Evolutionary conservation across 2,113 vertebrate species (phyloP).

Genomic region (Hyaena hyaena): DNA sequence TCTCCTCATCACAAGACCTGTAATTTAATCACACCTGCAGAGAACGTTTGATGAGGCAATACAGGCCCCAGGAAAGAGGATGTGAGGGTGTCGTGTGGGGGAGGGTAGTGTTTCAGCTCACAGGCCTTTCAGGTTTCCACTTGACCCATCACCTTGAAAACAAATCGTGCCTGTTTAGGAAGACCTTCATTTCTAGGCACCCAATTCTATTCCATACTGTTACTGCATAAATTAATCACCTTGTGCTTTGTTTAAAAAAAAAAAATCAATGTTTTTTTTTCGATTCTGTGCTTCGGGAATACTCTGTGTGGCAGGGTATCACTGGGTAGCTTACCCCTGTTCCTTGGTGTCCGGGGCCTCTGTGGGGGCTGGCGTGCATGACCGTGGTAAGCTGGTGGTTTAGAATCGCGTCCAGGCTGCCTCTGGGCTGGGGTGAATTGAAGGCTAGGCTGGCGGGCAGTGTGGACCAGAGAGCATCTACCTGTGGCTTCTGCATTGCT

Average conservation of each 20-base stretch:
- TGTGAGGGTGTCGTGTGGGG: not conserved
- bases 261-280: not conserved
- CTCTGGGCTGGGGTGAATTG: not conserved
- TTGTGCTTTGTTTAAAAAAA: not conserved
- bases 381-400: rapidly evolving
- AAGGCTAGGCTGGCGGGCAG: not conserved
- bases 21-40: not conserved
- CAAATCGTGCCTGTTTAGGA: not conserved
- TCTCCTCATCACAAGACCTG: not conserved
- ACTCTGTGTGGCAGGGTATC: not conserved
- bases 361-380: not conserved
- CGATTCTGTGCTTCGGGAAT: not conserved
- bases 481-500: not conserved
- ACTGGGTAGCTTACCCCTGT: too few species aligned
- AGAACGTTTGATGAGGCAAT: not conserved
- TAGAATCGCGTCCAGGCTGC: not conserved
- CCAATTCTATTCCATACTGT: not conserved
- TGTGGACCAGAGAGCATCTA: not conserved
- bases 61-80: not conserved
- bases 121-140: not conserved
- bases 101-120: not conserved
- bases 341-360: not conserved
- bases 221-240: not conserved
- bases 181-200: not conserved
- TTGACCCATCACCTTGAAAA: not conserved